Evolutionary conservation across 2,797 vertebrate species (phyloP), one percentile per base, ranked within the genome.

Genomic region (Threskiornis aethiopicus): DNA sequence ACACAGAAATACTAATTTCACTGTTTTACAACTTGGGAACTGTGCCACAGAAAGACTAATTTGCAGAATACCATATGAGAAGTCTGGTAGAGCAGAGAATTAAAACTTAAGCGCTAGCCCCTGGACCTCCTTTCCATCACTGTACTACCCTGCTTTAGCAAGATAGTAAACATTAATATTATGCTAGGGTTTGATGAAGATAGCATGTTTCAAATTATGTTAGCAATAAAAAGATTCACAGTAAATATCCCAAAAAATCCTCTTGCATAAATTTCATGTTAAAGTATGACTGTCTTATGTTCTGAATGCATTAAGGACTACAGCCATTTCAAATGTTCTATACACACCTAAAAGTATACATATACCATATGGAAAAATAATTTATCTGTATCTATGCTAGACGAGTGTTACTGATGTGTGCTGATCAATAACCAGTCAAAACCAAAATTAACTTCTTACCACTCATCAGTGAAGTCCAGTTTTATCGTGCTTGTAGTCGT

Each of bases 401-500:
- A 66, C 1, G 4, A 73, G 13, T 11, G 29, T 58, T 62, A 84
- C 8, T 44, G 22, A 37, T 64, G 59, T 5, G 9, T 51, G 35
- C 19, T 80, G 16, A 49, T 62, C 44, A 80, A 69, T 11, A 90
- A 51, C 37, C 55, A 79, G 47, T 58, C 61, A 94, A 93, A 91
- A 84, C 6, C n/a, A 92, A 85, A 91, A 94, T 91, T 41, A 91
- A 25, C 9, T 66, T 64, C 98, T 99, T 98, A 99, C 99, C 99
- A 99, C 97, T 99, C 99, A 91, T 99, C 99, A 19, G 99, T 99
- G 97, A 99, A 99, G 98, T 99, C 99, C 96, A 99, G 98, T 98
- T 99, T 99, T 98, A 99, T 99, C 91, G 99, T 99, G 98, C 99
- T 99, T 98, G 99, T 99, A 80, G 99, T 99, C 8, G 99, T 99